phyloP scores from a whole-genome alignment of 2,797 vertebrate genomes.

The Enteromius thamalakanensis region DNA sequence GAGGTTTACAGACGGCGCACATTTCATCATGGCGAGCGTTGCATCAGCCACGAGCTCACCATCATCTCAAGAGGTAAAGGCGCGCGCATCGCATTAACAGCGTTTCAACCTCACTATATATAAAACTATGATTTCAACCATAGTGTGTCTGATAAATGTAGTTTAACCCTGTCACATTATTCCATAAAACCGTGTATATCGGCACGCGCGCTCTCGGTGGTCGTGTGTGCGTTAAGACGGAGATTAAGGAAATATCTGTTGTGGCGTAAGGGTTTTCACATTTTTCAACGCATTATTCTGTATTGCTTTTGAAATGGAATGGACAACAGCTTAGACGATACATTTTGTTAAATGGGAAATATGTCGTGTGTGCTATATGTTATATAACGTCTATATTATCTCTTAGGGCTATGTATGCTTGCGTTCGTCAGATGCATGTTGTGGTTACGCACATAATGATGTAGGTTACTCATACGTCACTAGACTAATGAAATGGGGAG shows the following conservation, averaged over 20 bases:
- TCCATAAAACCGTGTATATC: not conserved
- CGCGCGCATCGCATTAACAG: not conserved
- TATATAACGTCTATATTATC: slow-evolving; percentile 9
- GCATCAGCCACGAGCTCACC: slow-evolving; percentile 62
- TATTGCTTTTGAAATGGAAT: not conserved
- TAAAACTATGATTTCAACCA: not conserved
- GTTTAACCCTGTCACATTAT: not conserved
- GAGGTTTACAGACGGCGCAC: slow-evolving; percentile 54
- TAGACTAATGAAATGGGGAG: not conserved
- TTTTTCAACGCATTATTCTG: not conserved
- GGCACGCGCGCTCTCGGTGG: not conserved
- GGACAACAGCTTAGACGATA: not conserved
- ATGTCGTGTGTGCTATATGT: not conserved
- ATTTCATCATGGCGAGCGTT: slow-evolving; percentile 59
- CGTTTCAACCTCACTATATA: not conserved
- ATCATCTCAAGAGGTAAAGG: slow-evolving; percentile 59
- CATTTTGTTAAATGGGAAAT: not conserved
- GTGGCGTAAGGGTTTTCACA: not conserved
- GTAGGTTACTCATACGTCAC: slow-evolving; percentile 17
- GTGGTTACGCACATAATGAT: not conserved
- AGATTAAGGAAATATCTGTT: slow-evolving; percentile 20
- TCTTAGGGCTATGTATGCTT: not conserved
- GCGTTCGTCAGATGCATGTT: not conserved
- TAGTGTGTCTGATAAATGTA: not conserved
- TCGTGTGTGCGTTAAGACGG: not conserved